Percentiles rank a stretch among this genome's conserved stretches.
Conservation (phyloP, 1,140 invertebrate species). For the Caenorhabditis remanei region DNA sequence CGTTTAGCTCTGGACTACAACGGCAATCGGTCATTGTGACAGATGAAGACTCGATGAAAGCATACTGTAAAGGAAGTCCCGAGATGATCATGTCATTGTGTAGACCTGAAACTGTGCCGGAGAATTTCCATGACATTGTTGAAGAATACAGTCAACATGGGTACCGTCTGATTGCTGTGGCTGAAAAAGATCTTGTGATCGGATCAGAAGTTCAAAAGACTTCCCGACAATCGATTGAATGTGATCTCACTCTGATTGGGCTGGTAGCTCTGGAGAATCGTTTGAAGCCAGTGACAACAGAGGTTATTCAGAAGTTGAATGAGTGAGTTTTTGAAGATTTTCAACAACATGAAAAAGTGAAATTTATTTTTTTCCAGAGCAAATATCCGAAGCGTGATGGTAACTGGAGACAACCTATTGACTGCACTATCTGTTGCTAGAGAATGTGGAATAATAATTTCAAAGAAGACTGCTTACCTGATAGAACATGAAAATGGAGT, state of each 20-base stretch:
- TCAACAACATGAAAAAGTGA: too few relatives aligned
- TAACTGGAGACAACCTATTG: conserved; percentile 96
- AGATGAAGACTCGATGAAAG: conserved; percentile 68
- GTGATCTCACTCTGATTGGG: conserved; percentile 74
- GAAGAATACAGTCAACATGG: conserved; percentile 77
- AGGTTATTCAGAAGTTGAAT: conserved; percentile 76
- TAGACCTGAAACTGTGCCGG: conserved; percentile 59
- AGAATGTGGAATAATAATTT: conserved; percentile 90
- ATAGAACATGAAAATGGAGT: conserved; percentile 79
- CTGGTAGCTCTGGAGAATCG: conserved; percentile 77
- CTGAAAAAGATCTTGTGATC: conserved; percentile 67
- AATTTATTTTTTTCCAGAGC: conserved; percentile 80
- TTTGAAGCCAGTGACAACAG: conserved; percentile 72
- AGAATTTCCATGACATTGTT: conserved; percentile 67
- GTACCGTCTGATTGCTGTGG: conserved; percentile 77
- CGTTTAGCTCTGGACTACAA: conserved; percentile 73
- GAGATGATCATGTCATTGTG: conserved; percentile 69
- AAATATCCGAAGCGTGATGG: conserved; percentile 91
- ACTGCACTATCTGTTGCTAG: conserved; percentile 94
- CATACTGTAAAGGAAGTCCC: conserved; percentile 75
- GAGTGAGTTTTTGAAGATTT: conserved; percentile 62
- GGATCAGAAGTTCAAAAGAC: conserved; percentile 72
- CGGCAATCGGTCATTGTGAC: conserved; percentile 76
- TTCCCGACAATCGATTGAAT: conserved; percentile 66
- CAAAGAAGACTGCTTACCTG: conserved; percentile 84